Conservation (phyloP, 2,888 invertebrate species). For the Cataglyphis livida region DNA sequence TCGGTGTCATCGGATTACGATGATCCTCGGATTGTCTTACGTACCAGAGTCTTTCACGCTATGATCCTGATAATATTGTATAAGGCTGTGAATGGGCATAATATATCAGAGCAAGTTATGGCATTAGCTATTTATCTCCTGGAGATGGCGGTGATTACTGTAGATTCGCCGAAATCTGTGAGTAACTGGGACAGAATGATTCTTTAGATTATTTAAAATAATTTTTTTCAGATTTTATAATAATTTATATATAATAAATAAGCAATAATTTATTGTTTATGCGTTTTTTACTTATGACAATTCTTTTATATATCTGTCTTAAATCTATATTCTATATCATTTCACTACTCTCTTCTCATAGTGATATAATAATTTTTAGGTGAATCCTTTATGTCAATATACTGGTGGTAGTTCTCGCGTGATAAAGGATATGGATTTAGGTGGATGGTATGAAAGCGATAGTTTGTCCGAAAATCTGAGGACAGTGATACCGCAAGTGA, state of each 20-base stretch:
- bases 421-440: slow-evolving; percentile 87
- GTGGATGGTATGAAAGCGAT: slow-evolving; percentile 91
- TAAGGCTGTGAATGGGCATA: slow-evolving; percentile 92
- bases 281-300: not conserved
- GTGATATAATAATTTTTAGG: slow-evolving; percentile 72
- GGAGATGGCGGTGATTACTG: slow-evolving; percentile 91
- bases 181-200: slow-evolving; percentile 56
- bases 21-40: slow-evolving; percentile 89
- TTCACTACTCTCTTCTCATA: not conserved
- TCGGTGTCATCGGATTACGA: slow-evolving; percentile 89
- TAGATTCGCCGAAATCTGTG: slow-evolving; percentile 85
- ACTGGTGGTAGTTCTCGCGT: slow-evolving; percentile 78
- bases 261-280: not conserved
- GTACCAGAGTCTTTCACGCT: slow-evolving; percentile 89
- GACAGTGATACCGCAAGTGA: slow-evolving; percentile 89
- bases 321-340: not conserved
- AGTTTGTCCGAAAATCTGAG: slow-evolving; percentile 92
- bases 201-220: not conserved
- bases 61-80: slow-evolving; percentile 93
- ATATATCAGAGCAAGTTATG: slow-evolving; percentile 94
- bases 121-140: slow-evolving; percentile 95
- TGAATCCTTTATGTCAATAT: slow-evolving; percentile 86
- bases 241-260: not conserved
- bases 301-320: not conserved
- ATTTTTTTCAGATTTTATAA: not conserved